Base-by-base conservation (phyloP, 2,113 vertebrate species). In the Crotalus viridis region DNA sequence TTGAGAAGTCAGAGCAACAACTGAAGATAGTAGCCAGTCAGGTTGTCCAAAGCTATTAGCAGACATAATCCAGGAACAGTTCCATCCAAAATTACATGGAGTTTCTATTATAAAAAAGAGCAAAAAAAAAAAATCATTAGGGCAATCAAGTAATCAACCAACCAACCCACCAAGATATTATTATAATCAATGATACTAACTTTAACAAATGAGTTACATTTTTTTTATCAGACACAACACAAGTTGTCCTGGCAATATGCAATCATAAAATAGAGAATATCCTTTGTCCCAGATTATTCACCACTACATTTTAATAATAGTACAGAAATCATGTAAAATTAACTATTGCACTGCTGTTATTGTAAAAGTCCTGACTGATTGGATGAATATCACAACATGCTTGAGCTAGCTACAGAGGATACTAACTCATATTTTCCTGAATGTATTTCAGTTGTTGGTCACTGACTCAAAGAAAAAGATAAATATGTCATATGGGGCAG, bases 51-150 rank as follows among this genome's bases (percentile, higher is more conserved):
- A 95, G 10, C 5, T 89, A 89, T 96, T 95, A 33, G 94, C 86
- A 69, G 97, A 97, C 0, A 95, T 95, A 91, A 91, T 64, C 97
- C 97, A 97, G 3, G 97, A 96, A 13, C 97, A 97, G 94, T 96
- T 95, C 51, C 95, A 96, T 64, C 96, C 94, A 0, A 95, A 90
- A 94, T 89, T 7, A 89, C 97, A 97, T 52, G 96, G 94, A n/a
- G 85, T 57, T 87, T 96, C 97, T 97, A 91, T 85, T 8, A 89
- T 0, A 55, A 94, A 87, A 95, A 96, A 94, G 7, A 95, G 57
- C 48, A 51, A 51, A 9, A 51, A 95, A 95, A 39, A 39, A 86
- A 64, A 46, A 90, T n/a, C 26, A 33, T 92, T 95, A 64, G 46
- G 69, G 33, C 10, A 85, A 85, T 85, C 17, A 52, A 81, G 3